Evolutionary conservation across 2,797 vertebrate genomes (phyloP).

Genomic region (Diglossa cyanea): DNA sequence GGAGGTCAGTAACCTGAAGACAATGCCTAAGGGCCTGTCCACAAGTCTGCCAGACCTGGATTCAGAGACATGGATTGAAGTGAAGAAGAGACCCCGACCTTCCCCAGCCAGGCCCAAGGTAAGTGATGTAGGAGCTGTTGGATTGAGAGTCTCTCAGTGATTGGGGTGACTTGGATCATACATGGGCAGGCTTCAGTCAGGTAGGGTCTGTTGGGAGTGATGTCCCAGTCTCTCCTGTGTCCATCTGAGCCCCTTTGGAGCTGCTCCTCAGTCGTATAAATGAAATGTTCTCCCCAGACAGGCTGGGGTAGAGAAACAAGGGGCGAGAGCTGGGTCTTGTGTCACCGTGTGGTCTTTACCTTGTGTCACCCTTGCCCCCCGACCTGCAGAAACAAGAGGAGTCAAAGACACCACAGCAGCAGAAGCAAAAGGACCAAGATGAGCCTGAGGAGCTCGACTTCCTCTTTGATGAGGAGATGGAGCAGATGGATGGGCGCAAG

Average conservation of each 20-base stretch:
- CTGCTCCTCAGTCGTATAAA: neutral
- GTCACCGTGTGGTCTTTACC: rapidly evolving
- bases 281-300: neutral
- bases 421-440: constrained; percentile 83
- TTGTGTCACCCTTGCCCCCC: neutral
- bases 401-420: constrained; percentile 52
- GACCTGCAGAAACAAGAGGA: constrained; percentile 80
- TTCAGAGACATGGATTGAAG: constrained; percentile 97
- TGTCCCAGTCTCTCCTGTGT: neutral
- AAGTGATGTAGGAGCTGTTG: neutral
- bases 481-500: constrained; percentile 94
- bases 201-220: neutral
- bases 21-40: constrained; percentile 93
- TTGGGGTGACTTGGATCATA: neutral
- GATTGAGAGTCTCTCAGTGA: neutral
- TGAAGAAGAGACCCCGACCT: constrained; percentile 93
- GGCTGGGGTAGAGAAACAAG: neutral
- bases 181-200: neutral
- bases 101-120: constrained; percentile 91
- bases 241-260: neutral
- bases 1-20: constrained; percentile 92
- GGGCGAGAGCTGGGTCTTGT: neutral
- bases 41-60: constrained; percentile 95
- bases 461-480: constrained; percentile 98
- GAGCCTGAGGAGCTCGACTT: constrained; percentile 98